These are phyloP conservation scores for Panopea generosa DNA, from an alignment of 2,888 invertebrate species.

Conservation along the genomic window DNA sequence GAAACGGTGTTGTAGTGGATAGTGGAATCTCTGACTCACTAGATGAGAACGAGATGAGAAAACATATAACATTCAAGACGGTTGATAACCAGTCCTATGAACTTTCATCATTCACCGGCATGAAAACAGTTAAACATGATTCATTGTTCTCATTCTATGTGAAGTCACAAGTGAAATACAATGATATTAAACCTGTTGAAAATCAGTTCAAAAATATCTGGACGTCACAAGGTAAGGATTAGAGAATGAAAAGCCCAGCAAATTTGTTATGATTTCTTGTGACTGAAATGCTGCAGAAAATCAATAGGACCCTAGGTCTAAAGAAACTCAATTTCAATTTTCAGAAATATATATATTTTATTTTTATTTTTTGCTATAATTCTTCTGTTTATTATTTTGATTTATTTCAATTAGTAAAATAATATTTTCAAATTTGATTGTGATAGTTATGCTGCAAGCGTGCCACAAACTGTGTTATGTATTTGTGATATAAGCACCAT, in stretches of 20 bases:
- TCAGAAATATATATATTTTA: background rate
- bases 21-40: conserved; percentile 41
- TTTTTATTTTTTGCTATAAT: too few relatives aligned
- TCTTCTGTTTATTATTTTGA: background rate
- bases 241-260: background rate
- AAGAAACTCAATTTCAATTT: background rate
- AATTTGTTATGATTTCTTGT: background rate
- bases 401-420: too few relatives aligned
- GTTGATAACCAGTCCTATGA: conserved; percentile 44
- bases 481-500: too few relatives aligned
- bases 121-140: conserved; percentile 43
- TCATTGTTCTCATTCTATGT: conserved; percentile 56
- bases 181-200: conserved; percentile 38
- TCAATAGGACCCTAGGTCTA: too few relatives aligned
- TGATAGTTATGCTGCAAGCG: too few relatives aligned
- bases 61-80: conserved; percentile 34
- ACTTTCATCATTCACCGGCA: conserved; percentile 10
- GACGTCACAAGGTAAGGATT: conserved; percentile 35
- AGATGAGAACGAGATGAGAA: conserved; percentile 26
- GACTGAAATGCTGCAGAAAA: too few relatives aligned
- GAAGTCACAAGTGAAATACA: conserved; percentile 35
- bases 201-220: conserved; percentile 30
- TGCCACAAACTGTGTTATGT: too few relatives aligned
- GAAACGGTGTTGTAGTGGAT: conserved; percentile 42
- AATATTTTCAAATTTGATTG: too few relatives aligned